These are phyloP conservation scores for Thripadectes ignobilis DNA, from an alignment of 2,797 vertebrate species.

Conservation along the genomic window DNA sequence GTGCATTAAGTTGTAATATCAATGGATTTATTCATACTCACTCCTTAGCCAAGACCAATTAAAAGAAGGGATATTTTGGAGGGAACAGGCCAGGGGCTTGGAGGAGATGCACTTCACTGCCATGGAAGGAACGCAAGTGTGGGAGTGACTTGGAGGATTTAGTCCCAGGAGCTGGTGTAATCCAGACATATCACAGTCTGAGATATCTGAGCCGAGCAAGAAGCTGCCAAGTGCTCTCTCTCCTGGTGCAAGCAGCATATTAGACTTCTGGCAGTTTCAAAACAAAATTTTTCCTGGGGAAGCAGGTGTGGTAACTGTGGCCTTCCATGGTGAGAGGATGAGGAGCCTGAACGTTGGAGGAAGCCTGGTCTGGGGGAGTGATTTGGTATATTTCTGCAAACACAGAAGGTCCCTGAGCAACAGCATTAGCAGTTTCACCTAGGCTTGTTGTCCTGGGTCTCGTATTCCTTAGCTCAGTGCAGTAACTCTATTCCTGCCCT, in stretches of 20 bases:
- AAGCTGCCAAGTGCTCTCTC: slow-evolving; percentile 45
- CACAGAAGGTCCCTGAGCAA: background rate
- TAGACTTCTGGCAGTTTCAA: slow-evolving; percentile 46
- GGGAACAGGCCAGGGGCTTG: background rate
- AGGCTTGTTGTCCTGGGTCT: background rate
- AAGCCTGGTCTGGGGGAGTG: background rate
- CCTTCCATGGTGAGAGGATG: background rate
- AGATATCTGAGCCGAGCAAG: background rate
- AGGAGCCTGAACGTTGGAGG: background rate
- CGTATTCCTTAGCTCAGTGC: background rate
- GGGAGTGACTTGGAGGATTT: slow-evolving; percentile 47
- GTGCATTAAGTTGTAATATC: slow-evolving; percentile 40
- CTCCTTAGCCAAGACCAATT: slow-evolving; percentile 47
- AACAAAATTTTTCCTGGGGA: slow-evolving; percentile 4
- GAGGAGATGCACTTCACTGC: slow-evolving; percentile 25
- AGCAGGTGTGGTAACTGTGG: slow-evolving; percentile 39
- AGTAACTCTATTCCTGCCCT: background rate
- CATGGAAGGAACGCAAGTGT: slow-evolving; percentile 31
- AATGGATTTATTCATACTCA: slow-evolving; percentile 56
- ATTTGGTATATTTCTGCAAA: background rate
- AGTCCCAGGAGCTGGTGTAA: slow-evolving; percentile 54
- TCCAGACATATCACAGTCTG: slow-evolving; percentile 64
- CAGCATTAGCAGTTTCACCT: background rate
- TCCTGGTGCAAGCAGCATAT: slow-evolving; percentile 31
- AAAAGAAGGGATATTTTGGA: slow-evolving; percentile 44